Conservation (phyloP, 1,140 invertebrate genomes). For the Brevipalpus yothersi region DNA sequence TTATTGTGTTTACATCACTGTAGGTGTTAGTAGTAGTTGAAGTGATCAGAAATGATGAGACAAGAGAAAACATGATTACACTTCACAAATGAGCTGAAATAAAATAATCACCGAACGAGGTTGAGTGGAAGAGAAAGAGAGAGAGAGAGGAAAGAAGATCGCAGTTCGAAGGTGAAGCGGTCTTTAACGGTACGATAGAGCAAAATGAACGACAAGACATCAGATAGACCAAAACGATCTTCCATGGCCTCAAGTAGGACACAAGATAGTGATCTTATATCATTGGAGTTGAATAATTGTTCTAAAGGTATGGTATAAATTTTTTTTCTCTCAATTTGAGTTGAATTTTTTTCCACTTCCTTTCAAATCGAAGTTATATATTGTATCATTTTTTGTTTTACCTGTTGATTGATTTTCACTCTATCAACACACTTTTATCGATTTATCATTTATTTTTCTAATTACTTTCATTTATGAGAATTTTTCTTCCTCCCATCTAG, state of each 20-base stretch:
- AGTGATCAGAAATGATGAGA: no score
- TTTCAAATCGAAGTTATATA: background rate
- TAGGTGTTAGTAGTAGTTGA: no score
- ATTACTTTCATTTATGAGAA: background rate
- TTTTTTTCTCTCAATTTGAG: background rate
- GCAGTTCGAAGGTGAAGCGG: no score
- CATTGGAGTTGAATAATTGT: constrained; percentile 4
- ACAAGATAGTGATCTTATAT: constrained; percentile 6
- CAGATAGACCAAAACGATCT: constrained; percentile 6
- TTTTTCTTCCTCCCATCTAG: background rate
- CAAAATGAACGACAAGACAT: no score
- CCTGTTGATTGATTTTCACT: background rate
- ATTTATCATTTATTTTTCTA: background rate
- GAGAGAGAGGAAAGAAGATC: no score
- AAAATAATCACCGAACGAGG: no score
- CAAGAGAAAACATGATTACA: no score
- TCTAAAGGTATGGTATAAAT: constrained; percentile 6
- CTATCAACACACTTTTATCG: background rate
- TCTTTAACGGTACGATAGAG: no score
- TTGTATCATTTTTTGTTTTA: background rate
- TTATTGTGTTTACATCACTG: no score
- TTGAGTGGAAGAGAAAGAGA: no score
- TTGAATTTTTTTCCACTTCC: background rate
- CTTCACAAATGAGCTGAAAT: no score
- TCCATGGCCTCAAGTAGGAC: constrained; percentile 9